phyloP scores from a whole-genome alignment of 1,140 invertebrate genomes.

The Caerostris extrusa region DNA sequence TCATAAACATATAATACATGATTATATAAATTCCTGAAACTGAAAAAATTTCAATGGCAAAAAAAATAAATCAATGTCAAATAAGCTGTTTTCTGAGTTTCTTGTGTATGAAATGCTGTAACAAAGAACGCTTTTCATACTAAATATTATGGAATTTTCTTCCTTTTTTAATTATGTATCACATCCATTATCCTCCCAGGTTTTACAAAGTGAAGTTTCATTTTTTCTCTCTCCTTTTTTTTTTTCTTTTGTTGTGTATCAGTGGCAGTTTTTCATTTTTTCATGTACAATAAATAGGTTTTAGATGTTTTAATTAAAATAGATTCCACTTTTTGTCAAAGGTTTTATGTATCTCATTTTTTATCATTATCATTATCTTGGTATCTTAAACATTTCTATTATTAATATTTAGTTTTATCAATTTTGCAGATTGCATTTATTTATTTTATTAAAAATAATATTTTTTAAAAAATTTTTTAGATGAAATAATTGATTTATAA shows the following conservation, averaged over 20 bases:
- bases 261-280: not conserved
- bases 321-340: not conserved
- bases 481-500: too few species aligned
- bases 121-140: slow-evolving; percentile 3
- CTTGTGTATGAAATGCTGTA: slow-evolving; percentile 1
- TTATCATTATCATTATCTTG: too few species aligned
- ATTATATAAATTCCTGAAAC: too few species aligned
- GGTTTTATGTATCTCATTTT: not conserved
- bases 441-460: too few species aligned
- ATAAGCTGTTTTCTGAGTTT: not conserved
- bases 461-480: too few species aligned
- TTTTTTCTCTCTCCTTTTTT: not conserved
- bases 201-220: not conserved
- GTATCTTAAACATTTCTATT: too few species aligned
- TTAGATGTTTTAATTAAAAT: slow-evolving; percentile 17
- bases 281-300: slow-evolving; percentile 8
- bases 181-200: slow-evolving; percentile 10
- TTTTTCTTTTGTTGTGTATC: not conserved
- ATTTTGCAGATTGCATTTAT: too few species aligned
- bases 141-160: slow-evolving; percentile 28
- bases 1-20: too few species aligned
- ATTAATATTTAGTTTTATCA: too few species aligned
- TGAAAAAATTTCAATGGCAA: not conserved
- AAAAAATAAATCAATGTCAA: slow-evolving; percentile 25
- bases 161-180: slow-evolving; percentile 22